A percentile compares a stretch with the other conserved stretches of the same genome.
Conservation (phyloP, 2,888 invertebrate species). For the Dendrolimus pini region DNA sequence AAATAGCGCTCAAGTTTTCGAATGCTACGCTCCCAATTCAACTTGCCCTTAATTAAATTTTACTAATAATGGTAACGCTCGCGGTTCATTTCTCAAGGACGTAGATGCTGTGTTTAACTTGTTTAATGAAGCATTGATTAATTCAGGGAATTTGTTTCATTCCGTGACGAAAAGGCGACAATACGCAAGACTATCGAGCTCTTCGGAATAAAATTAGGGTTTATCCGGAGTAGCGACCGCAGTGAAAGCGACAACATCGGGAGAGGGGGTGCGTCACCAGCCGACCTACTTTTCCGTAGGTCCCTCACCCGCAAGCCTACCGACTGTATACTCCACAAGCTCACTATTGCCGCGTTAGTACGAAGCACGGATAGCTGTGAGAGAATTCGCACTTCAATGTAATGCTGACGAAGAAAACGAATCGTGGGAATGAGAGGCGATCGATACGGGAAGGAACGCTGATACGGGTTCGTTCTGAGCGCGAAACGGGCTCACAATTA, state of each 20-base stretch:
- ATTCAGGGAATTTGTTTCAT: slow-evolving; percentile 28
- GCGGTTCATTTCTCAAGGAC: too few species aligned
- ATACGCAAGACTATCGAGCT: slow-evolving; percentile 52
- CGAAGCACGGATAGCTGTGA: slow-evolving; percentile 31
- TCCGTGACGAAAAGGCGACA: slow-evolving; percentile 22
- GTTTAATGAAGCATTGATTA: slow-evolving; percentile 21
- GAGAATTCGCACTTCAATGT: slow-evolving; percentile 46
- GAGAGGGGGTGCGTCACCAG: slow-evolving; percentile 29
- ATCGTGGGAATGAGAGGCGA: slow-evolving; percentile 16
- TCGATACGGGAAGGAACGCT: slow-evolving; percentile 40
- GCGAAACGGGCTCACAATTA: slow-evolving; percentile 57
- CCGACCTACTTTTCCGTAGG: slow-evolving; percentile 57
- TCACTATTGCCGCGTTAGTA: slow-evolving; percentile 30
- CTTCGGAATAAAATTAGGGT: slow-evolving; percentile 67
- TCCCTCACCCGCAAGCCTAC: slow-evolving; percentile 37
- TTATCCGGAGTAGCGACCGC: slow-evolving; percentile 49
- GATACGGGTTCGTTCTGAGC: slow-evolving; percentile 25
- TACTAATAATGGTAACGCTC: too few species aligned
- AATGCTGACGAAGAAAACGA: slow-evolving; percentile 29
- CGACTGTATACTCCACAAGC: slow-evolving; percentile 9
- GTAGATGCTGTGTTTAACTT: background rate
- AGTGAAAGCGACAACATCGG: slow-evolving; percentile 57
- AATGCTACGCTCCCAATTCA: too few species aligned
- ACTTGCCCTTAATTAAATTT: too few species aligned
- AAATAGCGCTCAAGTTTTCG: too few species aligned